These are phyloP conservation scores for Cynodonichthys magdalenae DNA, from an alignment of 2,797 vertebrate species.

Conservation along the genomic window DNA sequence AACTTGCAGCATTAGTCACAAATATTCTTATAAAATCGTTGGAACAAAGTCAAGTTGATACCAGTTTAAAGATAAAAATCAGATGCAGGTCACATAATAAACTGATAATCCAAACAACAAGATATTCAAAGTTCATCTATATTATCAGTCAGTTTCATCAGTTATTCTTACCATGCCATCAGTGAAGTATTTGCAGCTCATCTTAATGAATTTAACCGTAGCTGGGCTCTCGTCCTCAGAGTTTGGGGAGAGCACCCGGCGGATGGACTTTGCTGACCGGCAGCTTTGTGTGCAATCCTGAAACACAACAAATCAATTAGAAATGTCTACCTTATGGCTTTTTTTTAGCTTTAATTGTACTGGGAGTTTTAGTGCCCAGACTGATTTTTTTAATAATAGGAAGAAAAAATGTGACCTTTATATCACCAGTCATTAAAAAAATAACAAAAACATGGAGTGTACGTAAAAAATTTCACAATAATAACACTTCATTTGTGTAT, in stretches of 20 bases:
- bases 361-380: too few species aligned
- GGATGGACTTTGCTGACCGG: conserved; percentile 82
- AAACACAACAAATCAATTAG: conserved; percentile 10
- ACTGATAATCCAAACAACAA: background rate
- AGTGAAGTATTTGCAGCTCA: conserved; percentile 99
- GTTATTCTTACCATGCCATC: conserved; percentile 92
- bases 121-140: background rate
- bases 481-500: too few species aligned
- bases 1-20: too few species aligned
- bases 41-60: too few species aligned
- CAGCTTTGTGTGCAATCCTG: conserved; percentile 86
- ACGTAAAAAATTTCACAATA: too few species aligned
- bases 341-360: background rate
- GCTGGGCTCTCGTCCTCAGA: conserved; percentile 95
- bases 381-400: too few species aligned
- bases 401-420: too few species aligned
- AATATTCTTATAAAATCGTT: too few species aligned
- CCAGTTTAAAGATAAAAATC: too few species aligned
- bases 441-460: too few species aligned
- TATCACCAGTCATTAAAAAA: too few species aligned
- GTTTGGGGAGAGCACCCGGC: conserved; percentile 88
- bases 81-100: too few species aligned
- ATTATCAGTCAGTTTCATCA: background rate
- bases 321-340: background rate
- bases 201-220: conserved; percentile 96